A percentile compares a stretch with the other conserved stretches of the same genome.
Evolutionary conservation across 1,140 invertebrate species (phyloP).

Genomic region (Platorchestia sp.): DNA sequence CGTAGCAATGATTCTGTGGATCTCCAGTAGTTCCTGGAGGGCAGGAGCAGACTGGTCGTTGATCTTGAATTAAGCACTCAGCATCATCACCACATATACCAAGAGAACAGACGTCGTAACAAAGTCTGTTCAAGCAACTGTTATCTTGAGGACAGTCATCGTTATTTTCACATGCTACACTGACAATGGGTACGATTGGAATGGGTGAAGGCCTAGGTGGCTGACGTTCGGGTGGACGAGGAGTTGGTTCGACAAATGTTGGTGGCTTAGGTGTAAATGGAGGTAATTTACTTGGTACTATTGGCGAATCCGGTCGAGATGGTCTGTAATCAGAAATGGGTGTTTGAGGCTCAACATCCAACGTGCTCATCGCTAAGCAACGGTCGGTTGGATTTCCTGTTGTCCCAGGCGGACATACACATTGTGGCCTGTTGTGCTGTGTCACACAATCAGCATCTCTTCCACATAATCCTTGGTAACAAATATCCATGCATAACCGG

Average conservation of each 20-base stretch:
- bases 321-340: constrained; percentile 45
- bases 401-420: constrained; percentile 77
- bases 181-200: constrained; percentile 55
- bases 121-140: constrained; percentile 86
- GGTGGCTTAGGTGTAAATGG: constrained; percentile 33
- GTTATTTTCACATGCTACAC: constrained; percentile 62
- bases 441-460: constrained; percentile 75
- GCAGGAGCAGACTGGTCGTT: constrained; percentile 68
- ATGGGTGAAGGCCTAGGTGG: constrained; percentile 67
- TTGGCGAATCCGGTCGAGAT: constrained; percentile 26
- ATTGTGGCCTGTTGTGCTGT: constrained; percentile 79
- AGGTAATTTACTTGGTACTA: constrained; percentile 48
- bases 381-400: constrained; percentile 77
- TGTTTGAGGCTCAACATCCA: background rate
- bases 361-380: constrained; percentile 64
- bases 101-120: constrained; percentile 83
- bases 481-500: constrained; percentile 76
- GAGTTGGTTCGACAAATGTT: constrained; percentile 59
- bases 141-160: constrained; percentile 89
- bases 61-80: constrained; percentile 68
- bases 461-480: constrained; percentile 71
- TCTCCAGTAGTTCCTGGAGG: constrained; percentile 75
- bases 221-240: constrained; percentile 68
- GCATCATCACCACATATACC: constrained; percentile 71
- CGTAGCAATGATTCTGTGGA: constrained; percentile 67